Evolutionary conservation across 2,888 invertebrate genomes (phyloP).

Genomic region (Tridacna gigas): DNA sequence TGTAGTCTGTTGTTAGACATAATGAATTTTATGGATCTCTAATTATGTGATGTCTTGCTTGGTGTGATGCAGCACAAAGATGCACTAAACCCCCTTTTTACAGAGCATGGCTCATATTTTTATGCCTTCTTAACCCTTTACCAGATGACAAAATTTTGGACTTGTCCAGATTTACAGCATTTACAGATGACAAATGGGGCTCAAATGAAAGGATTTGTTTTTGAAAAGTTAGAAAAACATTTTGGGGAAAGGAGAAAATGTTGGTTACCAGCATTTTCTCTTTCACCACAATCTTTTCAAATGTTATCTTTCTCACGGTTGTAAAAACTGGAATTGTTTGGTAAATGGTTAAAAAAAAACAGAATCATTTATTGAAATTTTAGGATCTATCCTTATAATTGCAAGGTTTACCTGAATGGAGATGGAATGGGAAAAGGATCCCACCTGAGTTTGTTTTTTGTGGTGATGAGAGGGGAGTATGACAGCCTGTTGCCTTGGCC

Average conservation of each 20-base stretch:
- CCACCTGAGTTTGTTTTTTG: constrained; percentile 82
- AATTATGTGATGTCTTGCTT: no score
- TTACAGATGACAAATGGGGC: not conserved
- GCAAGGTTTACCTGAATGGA: constrained; percentile 80
- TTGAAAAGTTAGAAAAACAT: not conserved
- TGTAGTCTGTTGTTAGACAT: no score
- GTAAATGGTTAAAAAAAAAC: not conserved
- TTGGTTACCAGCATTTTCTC: not conserved
- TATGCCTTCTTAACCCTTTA: not conserved
- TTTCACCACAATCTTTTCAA: not conserved
- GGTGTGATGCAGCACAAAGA: no score
- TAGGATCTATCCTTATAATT: not conserved
- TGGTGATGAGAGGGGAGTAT: constrained; percentile 82
- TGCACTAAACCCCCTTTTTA: no score
- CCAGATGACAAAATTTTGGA: not conserved
- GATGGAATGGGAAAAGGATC: constrained; percentile 82
- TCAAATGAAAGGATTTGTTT: not conserved
- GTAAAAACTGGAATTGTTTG: not conserved
- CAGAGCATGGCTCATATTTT: no score
- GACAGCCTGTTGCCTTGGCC: constrained; percentile 82
- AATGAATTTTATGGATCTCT: no score
- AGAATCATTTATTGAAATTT: not conserved
- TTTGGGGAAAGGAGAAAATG: not conserved
- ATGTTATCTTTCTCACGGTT: no score
- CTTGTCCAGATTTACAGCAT: not conserved